These are phyloP conservation scores for Cataglyphis hispanica DNA, from an alignment of 1,140 invertebrate species.

Conservation along the genomic window DNA sequence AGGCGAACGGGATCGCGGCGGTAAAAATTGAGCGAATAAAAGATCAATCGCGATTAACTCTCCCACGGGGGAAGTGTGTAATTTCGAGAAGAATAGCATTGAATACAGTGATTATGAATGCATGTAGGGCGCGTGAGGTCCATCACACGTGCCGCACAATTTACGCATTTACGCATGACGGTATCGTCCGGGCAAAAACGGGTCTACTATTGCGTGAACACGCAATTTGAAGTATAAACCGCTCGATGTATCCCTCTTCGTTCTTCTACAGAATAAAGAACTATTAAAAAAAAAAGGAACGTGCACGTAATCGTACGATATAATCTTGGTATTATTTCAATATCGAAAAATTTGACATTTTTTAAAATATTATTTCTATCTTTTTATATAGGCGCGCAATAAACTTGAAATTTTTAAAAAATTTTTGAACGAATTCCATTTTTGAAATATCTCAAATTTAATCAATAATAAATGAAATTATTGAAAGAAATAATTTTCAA, in stretches of 20 bases:
- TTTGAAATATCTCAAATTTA: background rate
- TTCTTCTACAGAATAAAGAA: background rate
- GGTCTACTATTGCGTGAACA: constrained; percentile 38
- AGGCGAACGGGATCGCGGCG: constrained; percentile 49
- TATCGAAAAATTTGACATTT: background rate
- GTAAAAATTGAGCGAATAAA: constrained; percentile 57
- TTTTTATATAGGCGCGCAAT: background rate
- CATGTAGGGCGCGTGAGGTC: constrained; percentile 61
- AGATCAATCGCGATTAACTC: constrained; percentile 60
- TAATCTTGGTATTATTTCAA: background rate
- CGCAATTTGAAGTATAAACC: constrained; percentile 2
- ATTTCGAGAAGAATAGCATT: constrained; percentile 60
- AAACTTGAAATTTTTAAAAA: background rate
- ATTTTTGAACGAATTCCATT: background rate
- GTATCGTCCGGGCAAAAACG: constrained; percentile 58
- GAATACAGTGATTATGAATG: constrained; percentile 63
- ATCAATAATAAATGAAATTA: background rate
- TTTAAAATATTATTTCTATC: background rate
- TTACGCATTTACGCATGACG: constrained; percentile 65
- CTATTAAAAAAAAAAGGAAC: constrained; percentile 5
- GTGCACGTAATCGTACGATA: background rate
- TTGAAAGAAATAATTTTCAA: background rate
- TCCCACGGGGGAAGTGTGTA: constrained; percentile 48
- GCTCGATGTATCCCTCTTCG: background rate
- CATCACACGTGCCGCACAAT: constrained; percentile 64